These are phyloP conservation scores for Diaphora mendica DNA, from an alignment of 2,888 invertebrate genomes.

Conservation along the genomic window DNA sequence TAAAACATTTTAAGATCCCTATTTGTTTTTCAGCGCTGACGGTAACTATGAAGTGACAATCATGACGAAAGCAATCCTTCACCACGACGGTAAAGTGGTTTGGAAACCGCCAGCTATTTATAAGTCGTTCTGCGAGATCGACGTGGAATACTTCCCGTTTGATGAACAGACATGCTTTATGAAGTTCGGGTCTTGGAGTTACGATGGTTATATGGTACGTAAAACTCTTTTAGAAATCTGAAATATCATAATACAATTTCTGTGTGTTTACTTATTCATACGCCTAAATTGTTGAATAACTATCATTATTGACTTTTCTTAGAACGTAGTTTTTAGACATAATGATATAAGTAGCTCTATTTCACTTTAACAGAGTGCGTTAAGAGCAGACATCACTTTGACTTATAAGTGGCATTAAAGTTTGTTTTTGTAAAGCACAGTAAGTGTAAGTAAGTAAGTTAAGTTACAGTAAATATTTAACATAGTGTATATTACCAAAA, in stretches of 20 bases:
- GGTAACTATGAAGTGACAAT: constrained; percentile 99
- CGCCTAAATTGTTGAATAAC: background rate
- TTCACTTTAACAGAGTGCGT: background rate
- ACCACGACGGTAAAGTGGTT: constrained; percentile 96
- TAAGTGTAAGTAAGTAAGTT: too few relatives aligned
- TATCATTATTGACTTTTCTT: background rate
- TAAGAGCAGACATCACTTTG: background rate
- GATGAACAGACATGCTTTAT: constrained; percentile 98
- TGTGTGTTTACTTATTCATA: background rate
- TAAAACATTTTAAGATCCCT: too few relatives aligned
- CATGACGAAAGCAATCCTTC: constrained; percentile 98
- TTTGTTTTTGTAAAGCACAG: background rate
- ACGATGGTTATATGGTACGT: constrained; percentile 96
- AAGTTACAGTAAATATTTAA: too few relatives aligned
- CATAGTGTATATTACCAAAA: background rate
- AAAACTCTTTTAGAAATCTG: background rate
- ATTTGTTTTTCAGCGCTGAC: constrained; percentile 91
- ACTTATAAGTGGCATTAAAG: background rate
- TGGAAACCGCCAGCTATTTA: constrained; percentile 99
- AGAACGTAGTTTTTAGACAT: background rate
- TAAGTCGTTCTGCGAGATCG: constrained; percentile 98
- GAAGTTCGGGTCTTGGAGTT: constrained; percentile 98
- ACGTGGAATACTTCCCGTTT: constrained; percentile 98
- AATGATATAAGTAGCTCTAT: background rate
- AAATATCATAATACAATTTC: background rate